Evolutionary conservation across 1,140 invertebrate species (phyloP), one percentile per base, ranked within the genome.

Genomic region (Periplaneta americana): DNA sequence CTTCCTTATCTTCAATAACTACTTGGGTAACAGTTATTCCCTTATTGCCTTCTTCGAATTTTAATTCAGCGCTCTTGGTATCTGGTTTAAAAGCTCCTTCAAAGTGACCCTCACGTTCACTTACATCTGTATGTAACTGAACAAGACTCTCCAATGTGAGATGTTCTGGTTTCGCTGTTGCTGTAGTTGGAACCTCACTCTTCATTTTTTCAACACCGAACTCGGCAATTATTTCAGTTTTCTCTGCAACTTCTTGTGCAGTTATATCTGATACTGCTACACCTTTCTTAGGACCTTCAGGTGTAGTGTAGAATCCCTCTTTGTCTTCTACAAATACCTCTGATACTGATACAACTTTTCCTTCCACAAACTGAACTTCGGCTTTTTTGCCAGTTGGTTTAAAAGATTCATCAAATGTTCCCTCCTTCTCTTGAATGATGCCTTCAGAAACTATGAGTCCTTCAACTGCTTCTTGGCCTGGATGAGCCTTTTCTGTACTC

Each of bases 271-370:
- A 4, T 74, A 17, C 74, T 18, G 86, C 86, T 37, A 79, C 39
- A 81, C 82, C 82, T 36, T 80, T 17, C 74, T 82, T 80, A n/a
- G 84, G 83, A 22, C 33, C 75, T 81, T 81, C 79, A 15, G 82
- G 75, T 48, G 48, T 22, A 18, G 57, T 84, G 74, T 89, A 89
- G 75, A 85, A 84, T 18, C 80, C 86, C 85, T 91, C 91, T 85
- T 90, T 91, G 79, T 92, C 90, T 34, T 88, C 87, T 34, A 86
- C 83, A 10, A 84, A 84, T 3, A 89, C 83, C 22, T 88, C 84
- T 8, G 86, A 86, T n/a, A 89, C 83, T 66, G 87, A 79, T 74
- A 89, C 18, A 80, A 87, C 83, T 85, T 87, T 85, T 78, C 86
- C 83, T 82, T 87, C 87, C 22, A 85, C 84, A 13, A 89, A 17